A percentile compares a stretch with the other conserved stretches of the same genome.
phyloP scores from a whole-genome alignment of 1,140 invertebrate species.

The Aphidius ervi region DNA sequence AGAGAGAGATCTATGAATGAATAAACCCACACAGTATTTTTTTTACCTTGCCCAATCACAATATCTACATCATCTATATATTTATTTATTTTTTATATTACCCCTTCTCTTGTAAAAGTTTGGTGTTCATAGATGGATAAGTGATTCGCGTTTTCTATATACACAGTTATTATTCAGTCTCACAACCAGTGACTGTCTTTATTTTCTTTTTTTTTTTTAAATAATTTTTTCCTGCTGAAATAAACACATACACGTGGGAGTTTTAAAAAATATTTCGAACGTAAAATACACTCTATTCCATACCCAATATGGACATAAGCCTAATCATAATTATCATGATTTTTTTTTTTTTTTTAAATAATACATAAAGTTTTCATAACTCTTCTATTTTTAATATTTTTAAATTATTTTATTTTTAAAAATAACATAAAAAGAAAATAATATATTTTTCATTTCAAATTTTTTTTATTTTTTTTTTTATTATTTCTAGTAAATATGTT shows the following conservation, averaged over 20 bases:
- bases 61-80: not conserved
- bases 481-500: no score
- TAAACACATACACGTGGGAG: constrained; percentile 4
- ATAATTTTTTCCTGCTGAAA: no score
- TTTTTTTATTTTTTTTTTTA: no score
- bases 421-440: no score
- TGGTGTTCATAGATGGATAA: constrained; percentile 3
- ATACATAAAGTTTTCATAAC: no score
- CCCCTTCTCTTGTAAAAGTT: not conserved
- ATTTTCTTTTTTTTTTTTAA: no score
- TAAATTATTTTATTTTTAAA: no score
- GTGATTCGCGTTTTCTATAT: not conserved
- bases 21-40: constrained; percentile 25
- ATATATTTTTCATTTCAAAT: no score
- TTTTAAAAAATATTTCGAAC: constrained; percentile 3
- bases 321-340: constrained; percentile 11
- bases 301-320: constrained; percentile 8
- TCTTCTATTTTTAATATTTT: no score
- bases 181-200: no score
- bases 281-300: constrained; percentile 9
- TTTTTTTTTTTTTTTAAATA: no score
- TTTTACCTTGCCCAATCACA: constrained; percentile 16
- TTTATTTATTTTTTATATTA: constrained; percentile 1
- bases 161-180: constrained; percentile 3
- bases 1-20: constrained; percentile 27